phyloP scores from a whole-genome alignment of 2,113 vertebrate genomes.

The Eptatretus burgeri region DNA sequence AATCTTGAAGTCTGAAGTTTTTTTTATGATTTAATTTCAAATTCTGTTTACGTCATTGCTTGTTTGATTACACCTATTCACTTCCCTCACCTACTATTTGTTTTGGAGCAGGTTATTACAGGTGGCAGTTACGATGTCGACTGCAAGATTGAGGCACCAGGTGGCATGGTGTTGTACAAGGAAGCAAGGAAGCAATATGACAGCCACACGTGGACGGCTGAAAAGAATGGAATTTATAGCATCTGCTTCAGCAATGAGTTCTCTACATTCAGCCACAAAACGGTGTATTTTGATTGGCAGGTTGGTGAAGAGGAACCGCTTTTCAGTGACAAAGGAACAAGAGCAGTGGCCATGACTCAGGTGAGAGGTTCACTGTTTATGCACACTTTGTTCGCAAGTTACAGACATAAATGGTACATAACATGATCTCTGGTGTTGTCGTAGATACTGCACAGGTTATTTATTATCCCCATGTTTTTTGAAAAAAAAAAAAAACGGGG shows the following conservation, averaged over 20 bases:
- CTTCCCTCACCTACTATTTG: too few relatives aligned
- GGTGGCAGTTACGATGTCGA: slow-evolving; percentile 94
- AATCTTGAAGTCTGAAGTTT: too few relatives aligned
- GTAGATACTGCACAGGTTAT: too few relatives aligned
- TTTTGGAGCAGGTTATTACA: slow-evolving; percentile 45
- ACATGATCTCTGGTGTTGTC: not conserved
- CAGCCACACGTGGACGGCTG: slow-evolving; percentile 73
- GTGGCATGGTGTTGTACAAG: slow-evolving; percentile 56
- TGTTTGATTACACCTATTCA: too few relatives aligned
- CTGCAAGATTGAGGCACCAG: slow-evolving; percentile 63
- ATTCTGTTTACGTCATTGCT: too few relatives aligned
- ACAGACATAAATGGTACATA: not conserved
- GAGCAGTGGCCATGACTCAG: slow-evolving; percentile 80
- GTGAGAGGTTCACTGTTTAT: slow-evolving; percentile 16
- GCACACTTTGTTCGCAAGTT: not conserved
- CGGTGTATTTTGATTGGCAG: slow-evolving; percentile 90
- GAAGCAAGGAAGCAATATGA: slow-evolving; percentile 98
- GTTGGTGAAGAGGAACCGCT: slow-evolving; percentile 85
- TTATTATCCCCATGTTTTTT: too few relatives aligned
- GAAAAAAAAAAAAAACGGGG: too few relatives aligned
- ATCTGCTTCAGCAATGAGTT: slow-evolving; percentile 99
- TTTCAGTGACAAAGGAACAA: slow-evolving; percentile 65
- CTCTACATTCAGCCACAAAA: slow-evolving; percentile 96
- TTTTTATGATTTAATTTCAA: too few relatives aligned
- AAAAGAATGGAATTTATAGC: slow-evolving; percentile 63